Evolutionary conservation across 1,140 invertebrate species (phyloP), one percentile per base, ranked within the genome.

Genomic region (Alviniconcha marisindica): DNA sequence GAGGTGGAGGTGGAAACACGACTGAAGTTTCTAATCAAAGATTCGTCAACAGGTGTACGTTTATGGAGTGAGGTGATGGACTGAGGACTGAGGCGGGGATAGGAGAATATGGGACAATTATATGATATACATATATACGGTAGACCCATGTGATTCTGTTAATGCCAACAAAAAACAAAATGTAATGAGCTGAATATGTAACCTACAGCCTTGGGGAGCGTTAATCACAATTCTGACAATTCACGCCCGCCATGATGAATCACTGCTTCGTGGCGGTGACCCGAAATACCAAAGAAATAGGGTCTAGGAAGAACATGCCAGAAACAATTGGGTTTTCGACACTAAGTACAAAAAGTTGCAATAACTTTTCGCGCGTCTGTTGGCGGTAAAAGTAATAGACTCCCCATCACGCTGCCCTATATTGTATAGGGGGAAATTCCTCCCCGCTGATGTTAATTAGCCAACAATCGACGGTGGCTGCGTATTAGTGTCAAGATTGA

Each of bases 271-370:
- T 21, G 69, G 69, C 69, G 15, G 14, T 71, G 69, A 71, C 69
- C 69, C 69, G 69, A 71, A 71, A 71, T 71, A 40, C 69, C 69
- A 24, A 40, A 36, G 69, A 71, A 71, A 71, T 71, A 71, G 36
- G 69, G 69, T 71, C 69, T 71, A 33, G 33, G 36, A 33, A 71
- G 36, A 40, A 36, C 69, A 71, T 71, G 69, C 69, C 69, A 71
- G 69, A 40, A 71, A 71, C 69, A 71, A 71, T 71, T 71, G 69
- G 38, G 69, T 33, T 71, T 71, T 71, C 69, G 36, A 71, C 69
- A 71, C 69, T 33, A 71, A 15, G 38, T 15, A 40, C 36, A 40
- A 21, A 44, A 54, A 77, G 28, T 77, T 77, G 44, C 7, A 54
- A 56, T 77, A 31, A 33, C 44, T 77, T 56, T 77, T 77, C 74